Evolutionary conservation across 2,888 invertebrate species (phyloP), one percentile per base, ranked within the genome.

Genomic region (Caenorhabditis afra): DNA sequence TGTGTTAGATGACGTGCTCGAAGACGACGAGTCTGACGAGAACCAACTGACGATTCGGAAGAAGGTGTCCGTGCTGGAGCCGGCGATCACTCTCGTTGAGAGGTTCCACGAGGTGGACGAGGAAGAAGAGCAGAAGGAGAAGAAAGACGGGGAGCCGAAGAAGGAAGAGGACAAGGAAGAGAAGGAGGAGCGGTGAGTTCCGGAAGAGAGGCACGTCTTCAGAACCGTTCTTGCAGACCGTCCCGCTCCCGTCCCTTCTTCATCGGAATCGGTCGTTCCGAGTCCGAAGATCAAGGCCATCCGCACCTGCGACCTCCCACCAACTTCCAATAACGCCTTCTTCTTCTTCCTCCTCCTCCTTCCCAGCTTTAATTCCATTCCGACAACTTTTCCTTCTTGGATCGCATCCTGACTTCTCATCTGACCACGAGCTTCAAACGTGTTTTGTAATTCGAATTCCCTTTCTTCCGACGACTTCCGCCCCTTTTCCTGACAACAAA

Each of bases 1-100:
- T 41, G 79, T 84, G 10, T 49, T 84, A 5, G 84, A 84, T 20
- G 76, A 84, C 53, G 84, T 84, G 16, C 35, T 81, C 35, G 84
- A 84, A 61, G 84, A 83, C 29, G 81, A 81, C 18, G 82, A 83
- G 44, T 67, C 71, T 5, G 79, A 79, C 59, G 79, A 79, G 55
- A 67, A 41, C 50, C 78, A 79, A 39, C 16, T 77, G 44, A 77
- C 64, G 37, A 50, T 75, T 8, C 47, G 66, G 23, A 79, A 75
- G 53, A 79, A 79, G 66, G 37, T 22, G 16, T 67, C 65, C 12
- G 70, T 75, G 2, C 18, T 79, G n/a, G 70, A 79, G 23, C 79
- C 79, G 57, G 74, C 79, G 35, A 75, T 79, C 18, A 79, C 79
- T 1, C 41, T 79, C 35, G 65, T 75, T 0, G 79, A 79, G 52